Conservation (phyloP, 2,797 vertebrate genomes). For the Helostoma temminkii region DNA sequence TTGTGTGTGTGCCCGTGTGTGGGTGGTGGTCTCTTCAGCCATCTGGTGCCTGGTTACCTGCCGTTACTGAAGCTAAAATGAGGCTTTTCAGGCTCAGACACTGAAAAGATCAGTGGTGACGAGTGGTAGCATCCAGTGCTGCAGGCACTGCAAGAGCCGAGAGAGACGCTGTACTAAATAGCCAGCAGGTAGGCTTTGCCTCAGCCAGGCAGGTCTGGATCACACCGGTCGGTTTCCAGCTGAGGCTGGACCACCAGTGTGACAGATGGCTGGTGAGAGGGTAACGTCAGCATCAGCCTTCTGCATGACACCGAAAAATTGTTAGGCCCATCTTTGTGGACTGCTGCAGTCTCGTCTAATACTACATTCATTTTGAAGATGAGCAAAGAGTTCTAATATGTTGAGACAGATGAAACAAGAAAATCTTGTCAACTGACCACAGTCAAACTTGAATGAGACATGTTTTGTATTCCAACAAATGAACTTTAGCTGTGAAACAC, state of each 20-base stretch:
- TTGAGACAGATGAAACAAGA: no score
- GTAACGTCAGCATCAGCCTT: slow-evolving; percentile 34
- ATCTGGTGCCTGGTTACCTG: slow-evolving; percentile 73
- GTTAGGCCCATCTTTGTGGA: slow-evolving; percentile 37
- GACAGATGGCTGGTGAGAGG: slow-evolving; percentile 71
- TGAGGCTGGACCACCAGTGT: slow-evolving; percentile 48
- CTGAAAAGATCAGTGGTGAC: slow-evolving; percentile 37
- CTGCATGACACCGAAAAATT: slow-evolving; percentile 12
- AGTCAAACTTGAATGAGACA: no score
- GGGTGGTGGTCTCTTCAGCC: slow-evolving; percentile 66
- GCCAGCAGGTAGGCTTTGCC: slow-evolving; percentile 38
- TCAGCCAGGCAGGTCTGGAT: slow-evolving; percentile 39
- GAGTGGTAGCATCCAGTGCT: slow-evolving; percentile 23
- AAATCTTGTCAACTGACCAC: no score
- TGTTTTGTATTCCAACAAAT: no score
- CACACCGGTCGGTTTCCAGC: slow-evolving; percentile 57
- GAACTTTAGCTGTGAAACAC: no score
- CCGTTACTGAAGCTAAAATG: slow-evolving; percentile 33
- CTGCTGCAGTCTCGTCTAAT: no score
- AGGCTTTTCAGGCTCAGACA: slow-evolving; percentile 43
- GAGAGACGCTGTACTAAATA: slow-evolving; percentile 25
- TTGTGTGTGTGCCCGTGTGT: slow-evolving; percentile 41
- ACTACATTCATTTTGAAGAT: no score
- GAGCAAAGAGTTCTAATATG: no score
- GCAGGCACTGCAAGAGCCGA: slow-evolving; percentile 37